Conservation (phyloP, 2,113 vertebrate species). For the Ammodytes marinus region DNA sequence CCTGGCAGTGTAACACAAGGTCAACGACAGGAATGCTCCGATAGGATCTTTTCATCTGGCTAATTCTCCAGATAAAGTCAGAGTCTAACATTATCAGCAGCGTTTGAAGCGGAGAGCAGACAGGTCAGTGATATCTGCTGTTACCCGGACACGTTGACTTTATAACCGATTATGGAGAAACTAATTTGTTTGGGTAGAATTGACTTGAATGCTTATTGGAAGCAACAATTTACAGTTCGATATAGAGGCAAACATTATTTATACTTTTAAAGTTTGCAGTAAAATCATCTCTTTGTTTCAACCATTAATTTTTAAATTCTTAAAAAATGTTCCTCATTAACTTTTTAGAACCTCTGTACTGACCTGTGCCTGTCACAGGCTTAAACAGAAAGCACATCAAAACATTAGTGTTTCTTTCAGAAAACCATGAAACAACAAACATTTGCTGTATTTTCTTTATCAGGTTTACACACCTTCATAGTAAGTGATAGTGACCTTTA, state of each 20-base stretch:
- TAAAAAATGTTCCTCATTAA: no score
- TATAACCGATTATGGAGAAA: background rate
- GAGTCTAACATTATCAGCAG: slow-evolving; percentile 61
- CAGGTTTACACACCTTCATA: no score
- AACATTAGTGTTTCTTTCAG: no score
- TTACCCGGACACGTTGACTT: slow-evolving; percentile 11
- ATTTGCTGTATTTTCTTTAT: no score
- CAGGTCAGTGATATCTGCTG: slow-evolving; percentile 32
- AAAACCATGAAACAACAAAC: no score
- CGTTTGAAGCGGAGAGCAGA: slow-evolving; percentile 60
- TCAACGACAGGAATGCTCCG: slow-evolving; percentile 52
- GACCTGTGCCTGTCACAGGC: no score
- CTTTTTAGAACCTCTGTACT: no score
- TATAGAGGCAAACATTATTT: background rate
- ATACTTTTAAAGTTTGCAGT: background rate
- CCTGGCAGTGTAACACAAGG: slow-evolving; percentile 71
- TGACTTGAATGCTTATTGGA: background rate
- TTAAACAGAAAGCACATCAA: no score
- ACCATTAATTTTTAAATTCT: no score
- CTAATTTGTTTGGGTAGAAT: background rate
- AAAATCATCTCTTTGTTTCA: background rate
- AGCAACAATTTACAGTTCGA: background rate
- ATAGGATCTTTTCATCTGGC: slow-evolving; percentile 60
- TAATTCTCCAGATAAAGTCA: slow-evolving; percentile 74
- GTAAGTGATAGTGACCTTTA: no score